A percentile compares a stretch with the other conserved stretches of the same genome.
Conservation (phyloP, 2,113 vertebrate genomes). For the Nerophis lumbriciformis region DNA sequence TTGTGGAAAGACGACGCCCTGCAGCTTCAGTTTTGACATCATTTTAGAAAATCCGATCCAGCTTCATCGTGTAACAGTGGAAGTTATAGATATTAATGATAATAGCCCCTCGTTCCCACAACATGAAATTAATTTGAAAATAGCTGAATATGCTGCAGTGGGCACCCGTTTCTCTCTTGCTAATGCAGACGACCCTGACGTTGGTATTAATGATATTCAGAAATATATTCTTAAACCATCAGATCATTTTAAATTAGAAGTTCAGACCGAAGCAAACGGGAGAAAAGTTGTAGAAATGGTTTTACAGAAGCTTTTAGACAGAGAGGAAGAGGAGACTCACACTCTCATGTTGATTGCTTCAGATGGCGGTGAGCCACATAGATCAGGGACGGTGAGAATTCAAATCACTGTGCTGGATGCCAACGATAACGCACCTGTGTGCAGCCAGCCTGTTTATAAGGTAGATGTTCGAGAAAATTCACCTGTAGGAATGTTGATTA, state of each 20-base stretch:
- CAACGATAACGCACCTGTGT: conserved; percentile 69
- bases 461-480: conserved; percentile 51
- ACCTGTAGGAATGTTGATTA: conserved; percentile 42
- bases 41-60: no score
- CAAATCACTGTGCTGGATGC: conserved; percentile 59
- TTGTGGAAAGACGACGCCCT: no score
- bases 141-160: no score
- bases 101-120: no score
- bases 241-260: conserved; percentile 59
- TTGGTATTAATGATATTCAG: no score
- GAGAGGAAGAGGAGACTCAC: conserved; percentile 57
- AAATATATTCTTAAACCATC: no score
- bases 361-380: conserved; percentile 67
- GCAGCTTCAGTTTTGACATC: no score
- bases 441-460: conserved; percentile 60
- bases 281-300: conserved; percentile 56
- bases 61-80: no score
- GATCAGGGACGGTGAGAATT: conserved; percentile 60
- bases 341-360: conserved; percentile 52
- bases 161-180: no score
- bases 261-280: conserved; percentile 45
- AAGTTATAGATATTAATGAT: no score
- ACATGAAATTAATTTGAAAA: no score
- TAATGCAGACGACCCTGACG: no score
- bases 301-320: conserved; percentile 58